A percentile compares a stretch with the other conserved stretches of the same genome.
Evolutionary conservation across 2,113 vertebrate species (phyloP).

Genomic region (Mastomys coucha): DNA sequence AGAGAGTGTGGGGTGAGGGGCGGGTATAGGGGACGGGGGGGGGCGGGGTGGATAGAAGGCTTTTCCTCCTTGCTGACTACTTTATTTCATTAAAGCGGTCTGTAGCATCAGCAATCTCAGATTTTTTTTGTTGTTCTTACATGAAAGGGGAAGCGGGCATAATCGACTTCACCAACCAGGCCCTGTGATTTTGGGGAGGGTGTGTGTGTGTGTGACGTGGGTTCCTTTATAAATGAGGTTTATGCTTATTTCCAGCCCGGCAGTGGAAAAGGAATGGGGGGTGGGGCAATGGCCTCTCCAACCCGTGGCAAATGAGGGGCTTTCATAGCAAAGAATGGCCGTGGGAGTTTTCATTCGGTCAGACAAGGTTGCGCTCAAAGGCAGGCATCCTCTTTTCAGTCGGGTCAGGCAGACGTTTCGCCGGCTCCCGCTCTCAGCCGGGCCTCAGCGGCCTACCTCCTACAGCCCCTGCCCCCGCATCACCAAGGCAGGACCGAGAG

Average conservation of each 20-base stretch:
- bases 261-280: slow-evolving; percentile 82
- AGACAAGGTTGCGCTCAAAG: slow-evolving; percentile 84
- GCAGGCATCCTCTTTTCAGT: slow-evolving; percentile 82
- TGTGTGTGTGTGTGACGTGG: slow-evolving; percentile 76
- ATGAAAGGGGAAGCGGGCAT: slow-evolving; percentile 76
- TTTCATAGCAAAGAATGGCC: slow-evolving; percentile 82
- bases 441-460: slow-evolving; percentile 55
- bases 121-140: slow-evolving; percentile 74
- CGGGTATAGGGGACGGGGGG: background rate
- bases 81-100: slow-evolving; percentile 79
- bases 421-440: slow-evolving; percentile 62
- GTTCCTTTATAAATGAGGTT: slow-evolving; percentile 81
- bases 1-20: background rate
- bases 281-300: slow-evolving; percentile 79
- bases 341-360: slow-evolving; percentile 87
- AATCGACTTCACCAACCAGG: slow-evolving; percentile 78
- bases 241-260: slow-evolving; percentile 85
- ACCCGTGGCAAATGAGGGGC: slow-evolving; percentile 79
- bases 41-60: slow-evolving; percentile 4
- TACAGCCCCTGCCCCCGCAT: slow-evolving; percentile 67
- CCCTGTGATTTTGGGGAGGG: slow-evolving; percentile 74
- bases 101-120: background rate
- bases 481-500: slow-evolving; percentile 61
- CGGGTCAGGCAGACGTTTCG: slow-evolving; percentile 83
- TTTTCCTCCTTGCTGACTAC: slow-evolving; percentile 73